Evolutionary conservation across 2,797 vertebrate species (phyloP), one percentile per base, ranked within the genome.

Genomic region (Betta splendens): DNA sequence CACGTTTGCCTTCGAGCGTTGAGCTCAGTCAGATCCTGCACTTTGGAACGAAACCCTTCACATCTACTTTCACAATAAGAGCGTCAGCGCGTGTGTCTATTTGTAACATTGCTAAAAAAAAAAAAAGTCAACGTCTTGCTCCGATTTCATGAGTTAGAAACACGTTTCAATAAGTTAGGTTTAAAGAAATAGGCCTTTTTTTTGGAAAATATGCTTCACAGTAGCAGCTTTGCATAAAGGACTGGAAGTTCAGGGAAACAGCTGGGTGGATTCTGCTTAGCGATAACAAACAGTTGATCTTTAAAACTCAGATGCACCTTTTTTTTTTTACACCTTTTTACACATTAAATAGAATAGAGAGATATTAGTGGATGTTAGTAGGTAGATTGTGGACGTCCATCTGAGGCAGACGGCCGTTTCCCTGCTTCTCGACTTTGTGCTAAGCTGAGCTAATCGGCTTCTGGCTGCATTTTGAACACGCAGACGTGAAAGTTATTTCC

Each of bases 31-130:
- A 61, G 67, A 83, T 49, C 60, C 69, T 64, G 68, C 44, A 78
- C 67, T 79, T 79, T 56, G 48, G 68, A 83, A 64, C 67, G 32
- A 79, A 79, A 77, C 68, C 61, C 39, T 73, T 85, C 73, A 78
- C 47, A 44, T 65, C 44, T 64, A 62, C 56, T 59, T 72, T 68
- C 33, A 76, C 49, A 59, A 58, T 32, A 76, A 84, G 69, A 59
- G 84, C 73, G 81, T 80, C 66, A 81, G 62, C 81, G 84, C 65
- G 53, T 75, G 76, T 72, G 79, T 62, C 54, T 68, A 69, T 49
- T n/a, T 73, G 64, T 80, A 60, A 70, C 53, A 64, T 65, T 38
- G 12, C 13, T 69, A 59, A 45, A 78, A 70, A 59, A 45, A 78
- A 59, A 45, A 78, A 70, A 84, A 55, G 49, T 76, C 69, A 68